phyloP scores from a whole-genome alignment of 2,113 vertebrate species.

The Campylorhamphus procurvoides region DNA sequence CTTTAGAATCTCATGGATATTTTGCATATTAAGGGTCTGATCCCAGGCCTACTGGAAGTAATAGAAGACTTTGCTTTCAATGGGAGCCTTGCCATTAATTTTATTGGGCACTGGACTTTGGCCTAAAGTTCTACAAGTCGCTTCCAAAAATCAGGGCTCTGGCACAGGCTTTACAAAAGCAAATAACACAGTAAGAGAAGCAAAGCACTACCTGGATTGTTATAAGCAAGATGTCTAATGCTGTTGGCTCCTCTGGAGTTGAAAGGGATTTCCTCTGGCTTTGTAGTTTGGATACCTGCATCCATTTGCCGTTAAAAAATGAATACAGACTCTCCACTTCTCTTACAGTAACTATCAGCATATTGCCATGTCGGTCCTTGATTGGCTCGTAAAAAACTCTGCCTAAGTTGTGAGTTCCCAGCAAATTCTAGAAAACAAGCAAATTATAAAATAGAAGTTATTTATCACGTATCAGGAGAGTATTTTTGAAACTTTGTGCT shows the following conservation, averaged over 20 bases:
- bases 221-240: slow-evolving; percentile 95
- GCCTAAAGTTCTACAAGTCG: slow-evolving; percentile 40
- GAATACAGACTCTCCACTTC: slow-evolving; percentile 90
- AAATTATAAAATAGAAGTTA: not conserved
- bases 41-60: slow-evolving; percentile 51
- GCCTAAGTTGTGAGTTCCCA: slow-evolving; percentile 95
- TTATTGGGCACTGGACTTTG: slow-evolving; percentile 61
- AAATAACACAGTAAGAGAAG: slow-evolving; percentile 34
- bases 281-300: slow-evolving; percentile 94
- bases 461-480: not conserved
- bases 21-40: slow-evolving; percentile 40
- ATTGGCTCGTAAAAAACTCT: slow-evolving; percentile 95
- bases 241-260: slow-evolving; percentile 95
- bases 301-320: slow-evolving; percentile 93
- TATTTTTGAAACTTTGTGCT: not conserved
- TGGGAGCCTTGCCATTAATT: slow-evolving; percentile 59
- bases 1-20: slow-evolving; percentile 34
- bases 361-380: slow-evolving; percentile 95
- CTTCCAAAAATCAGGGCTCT: slow-evolving; percentile 48
- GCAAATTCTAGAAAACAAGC: slow-evolving; percentile 84
- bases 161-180: slow-evolving; percentile 48
- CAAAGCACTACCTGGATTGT: slow-evolving; percentile 89
- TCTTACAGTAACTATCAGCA: slow-evolving; percentile 90
- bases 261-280: slow-evolving; percentile 98
- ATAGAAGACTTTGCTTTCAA: slow-evolving; percentile 31